phyloP scores from a whole-genome alignment of 2,888 invertebrate species.

The Cephus nigrinus region DNA sequence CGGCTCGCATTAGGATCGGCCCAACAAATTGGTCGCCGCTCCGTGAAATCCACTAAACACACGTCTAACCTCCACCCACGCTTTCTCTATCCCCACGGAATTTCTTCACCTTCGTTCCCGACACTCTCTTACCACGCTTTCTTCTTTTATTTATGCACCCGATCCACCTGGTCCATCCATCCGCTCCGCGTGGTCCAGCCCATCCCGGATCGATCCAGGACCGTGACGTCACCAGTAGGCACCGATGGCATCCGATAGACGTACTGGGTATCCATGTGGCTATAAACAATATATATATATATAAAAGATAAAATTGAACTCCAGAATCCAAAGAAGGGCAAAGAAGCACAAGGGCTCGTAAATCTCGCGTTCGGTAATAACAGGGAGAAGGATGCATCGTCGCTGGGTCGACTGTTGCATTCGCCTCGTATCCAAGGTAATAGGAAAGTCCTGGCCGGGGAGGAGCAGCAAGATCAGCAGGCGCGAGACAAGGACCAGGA shows the following conservation, averaged over 20 bases:
- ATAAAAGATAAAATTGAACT: not conserved
- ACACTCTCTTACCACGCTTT: not conserved
- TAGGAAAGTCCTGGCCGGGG: not conserved
- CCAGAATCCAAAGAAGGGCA: not conserved
- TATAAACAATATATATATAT: not conserved
- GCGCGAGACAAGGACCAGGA: constrained; percentile 9
- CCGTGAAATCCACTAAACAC: constrained; percentile 6
- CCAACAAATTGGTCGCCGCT: constrained; percentile 41
- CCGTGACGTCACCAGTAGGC: not conserved
- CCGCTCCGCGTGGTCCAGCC: not conserved
- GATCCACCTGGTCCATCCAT: not conserved
- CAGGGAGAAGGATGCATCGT: not conserved
- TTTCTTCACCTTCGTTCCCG: not conserved
- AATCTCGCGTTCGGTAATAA: constrained; percentile 6
- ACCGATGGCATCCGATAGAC: not conserved
- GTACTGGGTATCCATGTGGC: not conserved
- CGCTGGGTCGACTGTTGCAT: constrained; percentile 1
- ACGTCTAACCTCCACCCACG: constrained; percentile 18
- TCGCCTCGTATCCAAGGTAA: not conserved
- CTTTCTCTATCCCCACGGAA: not conserved
- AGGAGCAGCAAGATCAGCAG: not conserved
- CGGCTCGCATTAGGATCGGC: constrained; percentile 36
- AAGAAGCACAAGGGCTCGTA: not conserved
- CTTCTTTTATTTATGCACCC: not conserved
- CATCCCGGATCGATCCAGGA: not conserved